Evolutionary conservation across 1,140 invertebrate genomes (phyloP), one percentile per base, ranked within the genome.

Genomic region (Rhynchophorus ferrugineus): DNA sequence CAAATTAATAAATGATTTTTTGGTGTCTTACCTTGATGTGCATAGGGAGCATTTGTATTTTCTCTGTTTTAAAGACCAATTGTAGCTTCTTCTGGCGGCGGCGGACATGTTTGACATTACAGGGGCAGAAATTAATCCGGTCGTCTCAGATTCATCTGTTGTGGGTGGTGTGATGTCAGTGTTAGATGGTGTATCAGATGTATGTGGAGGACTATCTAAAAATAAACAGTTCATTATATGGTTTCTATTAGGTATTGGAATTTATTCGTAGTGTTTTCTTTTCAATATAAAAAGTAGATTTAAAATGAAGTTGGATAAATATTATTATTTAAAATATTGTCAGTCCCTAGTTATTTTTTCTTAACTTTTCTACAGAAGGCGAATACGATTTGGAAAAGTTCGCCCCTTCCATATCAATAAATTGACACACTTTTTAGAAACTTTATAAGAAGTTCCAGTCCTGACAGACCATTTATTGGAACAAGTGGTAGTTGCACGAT

Each of bases 11-110:
- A 8, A 16, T 3, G 18, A n/a, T 39, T 13, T n/a, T 24, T 11
- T 18, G 41, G 38, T 14, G 16, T 20, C 9, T 41, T 54, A 65
- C 61, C 63, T 63, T 35, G 61, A 59, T 6, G 61, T 56, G 49
- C 65, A 67, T 17, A 65, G 44, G 45, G 59, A 54, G 35, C 65
- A 67, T 44, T 64, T 65, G 41, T 62, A 65, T 50, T 64, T 67
- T 49, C 56, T 56, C 39, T 56, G 58, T 24, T 64, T 64, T 43
- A 56, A 47, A 2, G 60, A 60, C 62, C 62, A 64, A 29, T 49
- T 49, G 34, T 17, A 51, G 37, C 29, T 50, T 51, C 42, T 50
- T 17, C 44, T 54, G 37, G 33, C 48, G 29, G 34, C 43, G 14
- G 44, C 35, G 6, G 37, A 45, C 41, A 41, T 3, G 3, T n/a